phyloP scores from a whole-genome alignment of 92 coral and sea anemone species.

The Paragorgia papillata region DNA sequence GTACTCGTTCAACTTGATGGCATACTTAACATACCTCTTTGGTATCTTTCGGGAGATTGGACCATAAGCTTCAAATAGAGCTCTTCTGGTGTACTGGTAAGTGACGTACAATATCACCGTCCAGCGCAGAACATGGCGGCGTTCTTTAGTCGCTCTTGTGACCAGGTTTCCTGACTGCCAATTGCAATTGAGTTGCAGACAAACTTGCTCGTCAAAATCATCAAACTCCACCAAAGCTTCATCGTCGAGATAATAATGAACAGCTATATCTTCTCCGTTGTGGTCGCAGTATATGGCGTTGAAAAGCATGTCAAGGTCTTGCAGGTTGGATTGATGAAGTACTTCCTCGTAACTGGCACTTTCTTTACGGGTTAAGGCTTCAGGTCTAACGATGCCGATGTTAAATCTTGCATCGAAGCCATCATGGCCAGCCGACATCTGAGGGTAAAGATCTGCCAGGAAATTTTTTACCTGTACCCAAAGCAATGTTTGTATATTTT shows the following conservation, averaged over 20 bases:
- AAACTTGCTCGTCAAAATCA: conserved; percentile 55
- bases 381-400: conserved; percentile 47
- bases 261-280: conserved; percentile 47
- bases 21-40: conserved; percentile 8
- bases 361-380: conserved; percentile 47
- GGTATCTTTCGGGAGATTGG: conserved; percentile 23
- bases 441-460: conserved; percentile 56
- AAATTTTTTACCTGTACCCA: too few relatives aligned
- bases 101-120: too few relatives aligned
- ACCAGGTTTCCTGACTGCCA: conserved; percentile 58
- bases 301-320: conserved; percentile 47
- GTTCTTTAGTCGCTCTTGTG: too few relatives aligned
- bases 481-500: too few relatives aligned
- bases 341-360: conserved; percentile 44
- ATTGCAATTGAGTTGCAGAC: conserved; percentile 44
- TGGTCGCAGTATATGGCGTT: too few relatives aligned
- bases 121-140: too few relatives aligned
- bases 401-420: too few relatives aligned
- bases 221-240: conserved; percentile 51
- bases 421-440: conserved; percentile 55
- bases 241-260: conserved; percentile 30
- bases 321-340: conserved; percentile 36
- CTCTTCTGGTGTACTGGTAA: conserved; percentile 31
- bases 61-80: conserved; percentile 33
- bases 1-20: too few relatives aligned